Evolutionary conservation across 2,888 invertebrate species (phyloP).

Genomic region (Drosophila nr. perissopoda): DNA sequence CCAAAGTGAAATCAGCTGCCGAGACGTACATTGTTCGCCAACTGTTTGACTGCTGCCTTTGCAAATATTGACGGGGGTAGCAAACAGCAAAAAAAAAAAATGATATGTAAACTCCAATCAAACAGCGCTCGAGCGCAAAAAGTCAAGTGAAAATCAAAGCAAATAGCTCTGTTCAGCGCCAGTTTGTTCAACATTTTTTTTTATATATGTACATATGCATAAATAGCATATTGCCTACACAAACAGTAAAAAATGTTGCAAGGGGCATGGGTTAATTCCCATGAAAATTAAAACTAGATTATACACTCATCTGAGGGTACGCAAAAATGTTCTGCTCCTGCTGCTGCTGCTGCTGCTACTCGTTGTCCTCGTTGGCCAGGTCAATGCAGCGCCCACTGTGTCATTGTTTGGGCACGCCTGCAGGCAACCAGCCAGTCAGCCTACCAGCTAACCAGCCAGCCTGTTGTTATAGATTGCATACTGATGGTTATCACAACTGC

Average conservation of each 20-base stretch:
- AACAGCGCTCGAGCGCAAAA: slow-evolving; percentile 51
- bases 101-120: slow-evolving; percentile 52
- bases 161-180: slow-evolving; percentile 59
- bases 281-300: slow-evolving; percentile 81
- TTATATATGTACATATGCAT: slow-evolving; percentile 42
- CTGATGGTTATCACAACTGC: slow-evolving; percentile 64
- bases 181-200: slow-evolving; percentile 45
- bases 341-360: slow-evolving; percentile 1
- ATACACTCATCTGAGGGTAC: slow-evolving; percentile 52
- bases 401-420: slow-evolving; percentile 80
- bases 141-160: slow-evolving; percentile 78
- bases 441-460: not conserved
- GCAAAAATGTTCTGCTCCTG: not conserved
- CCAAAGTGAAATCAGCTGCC: slow-evolving; percentile 48
- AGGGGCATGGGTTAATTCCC: slow-evolving; percentile 73
- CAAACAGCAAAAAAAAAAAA: slow-evolving; percentile 17
- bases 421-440: slow-evolving; percentile 13
- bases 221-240: slow-evolving; percentile 70
- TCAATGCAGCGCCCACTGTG: slow-evolving; percentile 78
- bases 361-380: slow-evolving; percentile 27
- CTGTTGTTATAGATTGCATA: slow-evolving; percentile 71
- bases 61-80: slow-evolving; percentile 64
- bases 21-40: slow-evolving; percentile 42
- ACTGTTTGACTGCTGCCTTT: slow-evolving; percentile 73
- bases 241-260: slow-evolving; percentile 29